These are phyloP conservation scores for Micrasema minimum DNA, from an alignment of 1,140 invertebrate species.

Conservation along the genomic window DNA sequence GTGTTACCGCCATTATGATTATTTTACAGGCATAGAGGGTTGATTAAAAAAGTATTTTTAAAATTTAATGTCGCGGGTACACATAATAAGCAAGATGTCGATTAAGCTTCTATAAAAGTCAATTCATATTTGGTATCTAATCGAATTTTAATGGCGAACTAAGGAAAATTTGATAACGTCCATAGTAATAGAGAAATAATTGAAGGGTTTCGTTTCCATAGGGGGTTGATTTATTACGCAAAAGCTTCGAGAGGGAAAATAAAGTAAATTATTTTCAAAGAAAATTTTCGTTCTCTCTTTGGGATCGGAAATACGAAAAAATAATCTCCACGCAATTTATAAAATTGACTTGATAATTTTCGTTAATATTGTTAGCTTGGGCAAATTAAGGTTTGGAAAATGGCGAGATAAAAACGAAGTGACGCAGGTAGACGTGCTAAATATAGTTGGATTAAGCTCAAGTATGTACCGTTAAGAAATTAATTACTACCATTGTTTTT, in stretches of 20 bases:
- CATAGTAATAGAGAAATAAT: conserved; percentile 53
- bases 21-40: no score
- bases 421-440: no score
- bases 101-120: conserved; percentile 20
- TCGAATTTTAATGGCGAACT: conserved; percentile 48
- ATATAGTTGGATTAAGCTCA: no score
- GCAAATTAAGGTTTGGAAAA: not conserved
- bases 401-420: not conserved
- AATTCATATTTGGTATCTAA: conserved; percentile 37
- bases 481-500: no score
- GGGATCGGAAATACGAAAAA: conserved; percentile 15
- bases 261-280: conserved; percentile 11
- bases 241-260: conserved; percentile 6
- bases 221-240: conserved; percentile 46
- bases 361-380: conserved; percentile 19
- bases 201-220: conserved; percentile 46
- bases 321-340: conserved; percentile 29
- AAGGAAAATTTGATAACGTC: conserved; percentile 50
- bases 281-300: not conserved
- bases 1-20: no score
- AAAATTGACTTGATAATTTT: conserved; percentile 43
- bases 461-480: no score
- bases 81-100: conserved; percentile 20
- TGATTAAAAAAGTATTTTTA: no score
- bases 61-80: no score